phyloP scores from a whole-genome alignment of 2,113 vertebrate species.

The Anolis sagrei region DNA sequence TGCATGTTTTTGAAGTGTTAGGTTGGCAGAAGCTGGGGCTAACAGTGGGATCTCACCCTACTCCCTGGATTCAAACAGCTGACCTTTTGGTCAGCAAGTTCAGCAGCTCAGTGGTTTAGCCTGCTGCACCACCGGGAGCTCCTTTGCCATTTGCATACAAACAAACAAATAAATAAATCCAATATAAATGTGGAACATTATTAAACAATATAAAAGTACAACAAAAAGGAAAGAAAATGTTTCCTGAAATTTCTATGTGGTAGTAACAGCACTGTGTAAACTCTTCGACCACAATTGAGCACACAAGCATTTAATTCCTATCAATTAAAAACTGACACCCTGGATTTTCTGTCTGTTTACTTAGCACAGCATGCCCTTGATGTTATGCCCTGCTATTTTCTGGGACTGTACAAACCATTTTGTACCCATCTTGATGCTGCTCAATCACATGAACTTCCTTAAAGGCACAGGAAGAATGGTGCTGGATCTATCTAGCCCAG shows the following conservation, averaged over 20 bases:
- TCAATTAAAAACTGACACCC: conserved; percentile 18
- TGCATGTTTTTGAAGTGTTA: too few species aligned
- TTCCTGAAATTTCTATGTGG: conserved; percentile 3
- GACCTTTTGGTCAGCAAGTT: too few species aligned
- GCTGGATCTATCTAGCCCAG: background rate
- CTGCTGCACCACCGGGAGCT: too few species aligned
- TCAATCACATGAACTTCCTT: background rate
- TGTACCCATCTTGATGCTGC: conserved; percentile 10
- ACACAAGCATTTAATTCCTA: conserved; percentile 19
- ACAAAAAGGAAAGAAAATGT: conserved; percentile 16
- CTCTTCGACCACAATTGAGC: conserved; percentile 26
- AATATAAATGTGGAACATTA: too few species aligned
- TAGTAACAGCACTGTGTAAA: conserved; percentile 42
- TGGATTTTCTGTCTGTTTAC: background rate
- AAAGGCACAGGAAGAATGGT: background rate
- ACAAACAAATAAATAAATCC: too few species aligned
- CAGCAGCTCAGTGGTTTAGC: too few species aligned
- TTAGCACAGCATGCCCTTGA: background rate
- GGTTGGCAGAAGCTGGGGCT: too few species aligned
- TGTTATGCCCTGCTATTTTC: conserved; percentile 14
- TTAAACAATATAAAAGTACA: too few species aligned
- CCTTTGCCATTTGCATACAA: too few species aligned
- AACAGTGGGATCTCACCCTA: too few species aligned
- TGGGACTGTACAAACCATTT: background rate
- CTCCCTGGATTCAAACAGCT: too few species aligned